A percentile compares a stretch with the other conserved stretches of the same genome.
phyloP scores from a whole-genome alignment of 2,797 vertebrate species.

The Thunnus albacares region DNA sequence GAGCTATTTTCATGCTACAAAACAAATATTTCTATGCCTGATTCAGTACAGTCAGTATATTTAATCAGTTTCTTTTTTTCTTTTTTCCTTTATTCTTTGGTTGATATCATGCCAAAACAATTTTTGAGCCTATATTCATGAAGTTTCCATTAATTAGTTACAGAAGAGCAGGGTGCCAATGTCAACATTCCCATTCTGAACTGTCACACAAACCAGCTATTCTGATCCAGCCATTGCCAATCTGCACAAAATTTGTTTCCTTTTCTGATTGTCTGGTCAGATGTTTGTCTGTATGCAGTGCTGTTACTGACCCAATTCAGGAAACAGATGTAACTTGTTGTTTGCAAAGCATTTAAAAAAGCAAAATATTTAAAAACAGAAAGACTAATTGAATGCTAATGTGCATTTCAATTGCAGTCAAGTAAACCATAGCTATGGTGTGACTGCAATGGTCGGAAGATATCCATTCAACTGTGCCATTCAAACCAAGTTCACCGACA shows the following conservation, averaged over 20 bases:
- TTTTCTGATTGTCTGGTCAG: constrained; percentile 29
- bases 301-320: constrained; percentile 15
- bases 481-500: constrained; percentile 19
- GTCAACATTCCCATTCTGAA: constrained; percentile 39
- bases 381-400: constrained; percentile 40
- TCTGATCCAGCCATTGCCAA: constrained; percentile 43
- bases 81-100: neutral
- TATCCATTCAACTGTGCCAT: constrained; percentile 1
- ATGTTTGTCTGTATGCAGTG: constrained; percentile 13
- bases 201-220: constrained; percentile 38
- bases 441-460: constrained; percentile 16
- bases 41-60: neutral
- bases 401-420: constrained; percentile 46
- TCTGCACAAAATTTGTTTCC: constrained; percentile 16
- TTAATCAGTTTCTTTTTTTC: neutral
- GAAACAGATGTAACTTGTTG: constrained; percentile 48
- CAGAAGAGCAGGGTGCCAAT: constrained; percentile 26
- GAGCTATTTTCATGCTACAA: neutral
- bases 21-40: neutral
- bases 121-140: constrained; percentile 11
- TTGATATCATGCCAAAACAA: constrained; percentile 33
- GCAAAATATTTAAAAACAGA: constrained; percentile 34
- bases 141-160: constrained; percentile 43
- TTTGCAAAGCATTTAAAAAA: constrained; percentile 37
- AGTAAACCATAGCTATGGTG: constrained; percentile 26